phyloP scores from a whole-genome alignment of 2,113 vertebrate genomes.

The Rousettus leschenaultii region DNA sequence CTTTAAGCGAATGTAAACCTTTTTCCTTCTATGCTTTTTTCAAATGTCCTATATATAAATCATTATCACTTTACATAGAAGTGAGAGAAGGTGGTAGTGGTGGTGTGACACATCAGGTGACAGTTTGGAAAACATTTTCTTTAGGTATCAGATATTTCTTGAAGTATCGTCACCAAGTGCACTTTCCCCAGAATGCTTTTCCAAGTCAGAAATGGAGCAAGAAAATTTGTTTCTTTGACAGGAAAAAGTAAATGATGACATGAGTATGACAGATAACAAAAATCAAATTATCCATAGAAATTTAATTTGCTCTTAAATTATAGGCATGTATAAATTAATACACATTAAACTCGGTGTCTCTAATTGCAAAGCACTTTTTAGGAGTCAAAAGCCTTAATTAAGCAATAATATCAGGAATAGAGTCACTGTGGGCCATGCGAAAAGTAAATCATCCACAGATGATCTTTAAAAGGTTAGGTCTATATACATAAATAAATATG shows the following conservation, averaged over 20 bases:
- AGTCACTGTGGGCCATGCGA: not conserved
- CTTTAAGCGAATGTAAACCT: not conserved
- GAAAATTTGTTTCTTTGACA: not conserved
- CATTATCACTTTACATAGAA: not conserved
- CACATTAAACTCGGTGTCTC: not conserved
- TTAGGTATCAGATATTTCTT: not conserved
- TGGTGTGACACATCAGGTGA: not conserved
- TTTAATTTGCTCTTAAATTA: conserved; percentile 18
- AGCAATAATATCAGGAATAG: not conserved
- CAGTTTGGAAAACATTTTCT: not conserved
- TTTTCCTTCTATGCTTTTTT: not conserved
- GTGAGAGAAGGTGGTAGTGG: not conserved
- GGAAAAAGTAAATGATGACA: not conserved
- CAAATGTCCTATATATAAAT: not conserved
- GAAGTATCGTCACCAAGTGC: not conserved
- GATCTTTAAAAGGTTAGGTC: not conserved
- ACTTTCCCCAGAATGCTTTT: not conserved
- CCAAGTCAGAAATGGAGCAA: not conserved
- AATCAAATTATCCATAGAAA: conserved; percentile 11
- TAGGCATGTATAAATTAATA: not conserved
- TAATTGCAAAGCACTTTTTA: not conserved
- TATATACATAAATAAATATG: conserved; percentile 11
- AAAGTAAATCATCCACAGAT: not conserved
- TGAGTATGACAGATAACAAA: not conserved
- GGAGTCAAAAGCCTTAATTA: not conserved